Percentiles rank a stretch among this genome's conserved stretches.
These are phyloP conservation scores for Rhopilema esculentum DNA, from an alignment of 30 jellyfish, hydroid and myxozoan genomes.

Conservation along the genomic window DNA sequence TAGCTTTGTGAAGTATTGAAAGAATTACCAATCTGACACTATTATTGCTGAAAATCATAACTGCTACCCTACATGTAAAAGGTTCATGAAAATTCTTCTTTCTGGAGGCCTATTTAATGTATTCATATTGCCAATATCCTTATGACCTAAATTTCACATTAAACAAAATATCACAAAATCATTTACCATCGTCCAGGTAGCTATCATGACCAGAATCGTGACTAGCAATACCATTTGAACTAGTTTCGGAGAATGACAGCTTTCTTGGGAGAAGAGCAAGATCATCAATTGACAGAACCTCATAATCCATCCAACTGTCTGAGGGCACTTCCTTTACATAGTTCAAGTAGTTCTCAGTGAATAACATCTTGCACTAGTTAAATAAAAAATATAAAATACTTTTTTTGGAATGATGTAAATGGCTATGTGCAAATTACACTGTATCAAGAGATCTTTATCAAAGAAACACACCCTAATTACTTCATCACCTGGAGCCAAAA, in stretches of 20 bases:
- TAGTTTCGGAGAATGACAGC: slow-evolving; percentile 51
- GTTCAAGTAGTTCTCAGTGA: slow-evolving; percentile 48
- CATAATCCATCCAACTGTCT: slow-evolving; percentile 19
- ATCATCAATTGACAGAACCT: slow-evolving; percentile 50
- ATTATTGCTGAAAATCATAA: too few relatives aligned
- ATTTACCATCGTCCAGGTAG: slow-evolving; percentile 71
- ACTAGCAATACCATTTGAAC: slow-evolving; percentile 61
- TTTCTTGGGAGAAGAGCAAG: slow-evolving; percentile 64
- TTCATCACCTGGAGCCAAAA: neutral
- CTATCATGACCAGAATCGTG: slow-evolving; percentile 83
- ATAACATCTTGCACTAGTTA: slow-evolving; percentile 25
- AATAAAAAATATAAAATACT: neutral
- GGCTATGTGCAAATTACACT: neutral
- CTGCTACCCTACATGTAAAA: too few relatives aligned
- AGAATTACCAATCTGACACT: too few relatives aligned
- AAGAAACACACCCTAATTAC: neutral
- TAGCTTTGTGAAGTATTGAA: too few relatives aligned
- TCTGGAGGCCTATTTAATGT: too few relatives aligned
- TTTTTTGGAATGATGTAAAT: neutral
- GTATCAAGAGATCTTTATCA: neutral
- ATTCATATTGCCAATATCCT: too few relatives aligned
- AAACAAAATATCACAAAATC: too few relatives aligned
- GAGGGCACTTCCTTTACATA: slow-evolving; percentile 33
- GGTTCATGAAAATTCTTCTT: too few relatives aligned
- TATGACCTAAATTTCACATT: too few relatives aligned